Evolutionary conservation across 2,797 vertebrate genomes (phyloP), one percentile per base, ranked within the genome.

Genomic region (Enteromius unitaeniatus): DNA sequence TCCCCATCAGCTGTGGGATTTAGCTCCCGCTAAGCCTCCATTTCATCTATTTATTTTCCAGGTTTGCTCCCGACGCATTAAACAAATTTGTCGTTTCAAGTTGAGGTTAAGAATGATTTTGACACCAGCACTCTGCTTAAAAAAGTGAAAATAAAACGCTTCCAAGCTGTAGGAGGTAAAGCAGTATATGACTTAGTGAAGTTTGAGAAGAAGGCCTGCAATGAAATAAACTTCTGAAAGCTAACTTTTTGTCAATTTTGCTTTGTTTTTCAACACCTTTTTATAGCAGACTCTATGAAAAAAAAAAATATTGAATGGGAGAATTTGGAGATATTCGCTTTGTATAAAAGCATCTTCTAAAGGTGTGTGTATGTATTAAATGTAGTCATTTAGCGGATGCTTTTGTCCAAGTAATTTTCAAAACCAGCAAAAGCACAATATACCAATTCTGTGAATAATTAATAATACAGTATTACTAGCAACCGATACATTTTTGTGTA

Each of bases 61-160:
- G 85, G 70, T 91, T 88, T 93, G 91, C 90, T 91, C 90, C 90
- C 80, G 89, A 90, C 91, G 90, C 89, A 94, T 95, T 95, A 94
- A 94, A 95, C 90, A 93, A 92, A 95, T 95, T 93, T 94, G 91
- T 91, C 91, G 90, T 93, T 94, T 93, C 89, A 88, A 89, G 89
- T 90, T 91, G 92, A 95, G 92, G 91, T 87, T 92, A 88, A 93
- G 92, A 93, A 88, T 90, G 51, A 91, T 92, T 93, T 93, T 94
- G 94, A 94, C 92, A 92, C 86, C 51, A 67, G 47, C 73, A 67
- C 84, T 87, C 89, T 84, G 89, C 90, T 85, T 90, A 89, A 86
- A 88, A 87, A 92, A 90, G 60, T 74, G 88, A 90, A 89, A 87
- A 91, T 85, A 91, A 91, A 92, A 88, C 86, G 89, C 90, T 89